phyloP scores from a whole-genome alignment of 2,888 invertebrate species.

The Eugnorisma glareosa region DNA sequence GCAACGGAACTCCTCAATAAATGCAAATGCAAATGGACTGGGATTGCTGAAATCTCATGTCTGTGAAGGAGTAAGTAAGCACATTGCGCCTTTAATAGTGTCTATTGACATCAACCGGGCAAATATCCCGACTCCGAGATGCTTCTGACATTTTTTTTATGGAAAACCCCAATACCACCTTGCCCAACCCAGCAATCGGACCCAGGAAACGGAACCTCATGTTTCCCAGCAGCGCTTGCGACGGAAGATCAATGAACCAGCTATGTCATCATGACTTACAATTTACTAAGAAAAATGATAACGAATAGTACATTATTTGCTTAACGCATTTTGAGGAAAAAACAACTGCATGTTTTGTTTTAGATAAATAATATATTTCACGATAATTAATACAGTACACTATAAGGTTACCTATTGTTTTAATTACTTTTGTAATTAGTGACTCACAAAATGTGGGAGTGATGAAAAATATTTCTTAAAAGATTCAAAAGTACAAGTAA shows the following conservation, averaged over 20 bases:
- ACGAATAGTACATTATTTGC: neutral
- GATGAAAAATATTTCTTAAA: neutral
- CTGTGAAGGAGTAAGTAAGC: too few relatives aligned
- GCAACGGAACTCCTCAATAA: too few relatives aligned
- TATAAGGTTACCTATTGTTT: neutral
- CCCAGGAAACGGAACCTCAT: neutral
- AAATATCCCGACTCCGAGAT: neutral
- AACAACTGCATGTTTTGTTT: slow-evolving; percentile 32
- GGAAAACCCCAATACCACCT: neutral
- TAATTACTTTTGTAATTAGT: neutral
- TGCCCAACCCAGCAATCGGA: neutral
- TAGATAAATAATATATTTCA: slow-evolving; percentile 15
- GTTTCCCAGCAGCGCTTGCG: neutral
- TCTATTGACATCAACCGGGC: neutral
- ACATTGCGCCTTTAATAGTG: neutral
- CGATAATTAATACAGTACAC: neutral
- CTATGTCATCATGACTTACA: neutral
- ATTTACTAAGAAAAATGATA: neutral
- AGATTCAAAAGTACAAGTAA: too few relatives aligned
- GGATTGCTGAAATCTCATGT: too few relatives aligned
- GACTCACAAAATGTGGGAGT: neutral
- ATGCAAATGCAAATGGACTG: too few relatives aligned
- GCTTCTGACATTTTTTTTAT: neutral
- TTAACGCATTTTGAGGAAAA: slow-evolving; percentile 1
- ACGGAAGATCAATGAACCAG: neutral